These are phyloP conservation scores for Carollia perspicillata DNA, from an alignment of 2,113 vertebrate species.

Conservation along the genomic window DNA sequence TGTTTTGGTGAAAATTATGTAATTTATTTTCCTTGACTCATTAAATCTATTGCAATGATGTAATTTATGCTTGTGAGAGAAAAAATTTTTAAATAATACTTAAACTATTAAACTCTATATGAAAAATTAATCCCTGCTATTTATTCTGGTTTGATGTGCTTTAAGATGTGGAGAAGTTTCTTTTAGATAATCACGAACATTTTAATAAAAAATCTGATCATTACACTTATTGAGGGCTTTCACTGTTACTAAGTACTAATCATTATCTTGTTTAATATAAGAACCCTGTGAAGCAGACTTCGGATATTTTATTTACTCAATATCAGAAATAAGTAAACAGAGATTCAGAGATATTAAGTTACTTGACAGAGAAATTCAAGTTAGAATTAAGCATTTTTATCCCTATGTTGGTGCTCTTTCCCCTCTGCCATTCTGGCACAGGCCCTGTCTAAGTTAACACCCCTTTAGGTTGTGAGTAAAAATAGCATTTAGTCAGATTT, in stretches of 20 bases:
- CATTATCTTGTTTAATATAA: neutral
- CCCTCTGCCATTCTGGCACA: neutral
- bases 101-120: neutral
- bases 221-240: neutral
- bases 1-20: neutral
- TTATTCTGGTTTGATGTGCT: neutral
- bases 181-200: neutral
- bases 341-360: neutral
- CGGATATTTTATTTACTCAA: neutral
- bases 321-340: neutral
- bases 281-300: neutral
- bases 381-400: neutral
- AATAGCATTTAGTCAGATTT: neutral
- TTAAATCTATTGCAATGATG: neutral
- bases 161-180: neutral
- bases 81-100: neutral
- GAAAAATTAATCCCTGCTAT: neutral
- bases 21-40: neutral
- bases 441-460: neutral
- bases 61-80: conserved; percentile 14
- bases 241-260: neutral
- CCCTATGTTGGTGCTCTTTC: neutral
- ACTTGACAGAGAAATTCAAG: neutral
- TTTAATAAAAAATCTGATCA: neutral
- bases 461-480: neutral